Conservation (phyloP, 2,888 invertebrate species). For the Meganola albula region DNA sequence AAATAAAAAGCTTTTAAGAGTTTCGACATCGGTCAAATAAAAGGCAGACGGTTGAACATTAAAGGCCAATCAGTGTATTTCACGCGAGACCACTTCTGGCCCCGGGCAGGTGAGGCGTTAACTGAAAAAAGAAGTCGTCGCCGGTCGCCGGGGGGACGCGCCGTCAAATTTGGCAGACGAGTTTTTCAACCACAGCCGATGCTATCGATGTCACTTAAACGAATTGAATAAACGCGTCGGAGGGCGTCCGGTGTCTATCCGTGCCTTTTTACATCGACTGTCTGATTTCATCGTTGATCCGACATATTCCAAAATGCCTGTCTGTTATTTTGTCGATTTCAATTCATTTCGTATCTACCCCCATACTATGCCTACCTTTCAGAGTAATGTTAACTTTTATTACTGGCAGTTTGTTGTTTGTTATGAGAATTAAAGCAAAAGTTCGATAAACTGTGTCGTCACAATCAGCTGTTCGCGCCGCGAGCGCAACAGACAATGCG, state of each 20-base stretch:
- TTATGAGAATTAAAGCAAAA: slow-evolving; percentile 53
- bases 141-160: slow-evolving; percentile 46
- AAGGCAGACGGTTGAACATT: slow-evolving; percentile 48
- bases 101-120: slow-evolving; percentile 62
- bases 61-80: slow-evolving; percentile 65
- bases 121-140: slow-evolving; percentile 60
- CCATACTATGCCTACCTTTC: slow-evolving; percentile 9
- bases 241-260: slow-evolving; percentile 48
- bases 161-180: slow-evolving; percentile 64
- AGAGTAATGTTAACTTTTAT: slow-evolving; percentile 21
- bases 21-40: slow-evolving; percentile 33
- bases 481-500: slow-evolving; percentile 78
- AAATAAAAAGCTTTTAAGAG: slow-evolving; percentile 35
- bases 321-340: slow-evolving; percentile 25
- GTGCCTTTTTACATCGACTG: slow-evolving; percentile 35
- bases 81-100: slow-evolving; percentile 51
- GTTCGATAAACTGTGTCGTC: slow-evolving; percentile 65
- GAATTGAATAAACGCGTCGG: slow-evolving; percentile 72
- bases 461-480: slow-evolving; percentile 73
- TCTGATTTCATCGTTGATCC: slow-evolving; percentile 31
- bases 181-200: slow-evolving; percentile 65
- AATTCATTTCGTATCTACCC: slow-evolving; percentile 22
- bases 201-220: slow-evolving; percentile 76
- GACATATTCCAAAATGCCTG: slow-evolving; percentile 32
- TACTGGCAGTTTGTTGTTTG: slow-evolving; percentile 27